phyloP scores from a whole-genome alignment of 2,113 vertebrate species.

The Albula glossodonta region DNA sequence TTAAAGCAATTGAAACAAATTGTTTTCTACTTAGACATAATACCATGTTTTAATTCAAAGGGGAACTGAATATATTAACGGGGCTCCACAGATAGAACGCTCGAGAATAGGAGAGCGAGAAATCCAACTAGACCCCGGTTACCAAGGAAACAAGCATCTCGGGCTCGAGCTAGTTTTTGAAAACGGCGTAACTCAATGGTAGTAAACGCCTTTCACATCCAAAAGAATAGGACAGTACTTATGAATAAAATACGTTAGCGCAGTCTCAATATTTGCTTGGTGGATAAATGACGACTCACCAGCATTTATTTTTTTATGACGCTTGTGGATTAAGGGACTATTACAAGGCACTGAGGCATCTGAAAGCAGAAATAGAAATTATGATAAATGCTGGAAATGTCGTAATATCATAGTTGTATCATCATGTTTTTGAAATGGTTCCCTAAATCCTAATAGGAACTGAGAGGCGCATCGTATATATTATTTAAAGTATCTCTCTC shows the following conservation, averaged over 20 bases:
- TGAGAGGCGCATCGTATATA: not conserved
- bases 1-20: constrained; percentile 16
- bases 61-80: constrained; percentile 13
- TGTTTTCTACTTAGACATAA: not conserved
- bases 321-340: not conserved
- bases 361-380: not conserved
- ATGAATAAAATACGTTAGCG: not conserved
- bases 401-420: not conserved
- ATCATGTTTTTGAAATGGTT: not conserved
- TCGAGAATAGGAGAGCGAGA: constrained; percentile 29
- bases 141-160: constrained; percentile 60
- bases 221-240: not conserved
- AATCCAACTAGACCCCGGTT: constrained; percentile 51
- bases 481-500: not conserved
- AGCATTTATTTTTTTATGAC: not conserved
- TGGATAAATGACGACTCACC: not conserved
- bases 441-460: not conserved
- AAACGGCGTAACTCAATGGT: constrained; percentile 11
- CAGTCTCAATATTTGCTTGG: not conserved
- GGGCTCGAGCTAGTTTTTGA: constrained; percentile 31
- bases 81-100: constrained; percentile 16
- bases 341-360: not conserved
- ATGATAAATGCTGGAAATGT: not conserved
- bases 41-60: constrained; percentile 8
- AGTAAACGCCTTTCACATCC: not conserved